Base-by-base conservation (phyloP, 2,797 vertebrate species). In the Cottoperca gobio region DNA sequence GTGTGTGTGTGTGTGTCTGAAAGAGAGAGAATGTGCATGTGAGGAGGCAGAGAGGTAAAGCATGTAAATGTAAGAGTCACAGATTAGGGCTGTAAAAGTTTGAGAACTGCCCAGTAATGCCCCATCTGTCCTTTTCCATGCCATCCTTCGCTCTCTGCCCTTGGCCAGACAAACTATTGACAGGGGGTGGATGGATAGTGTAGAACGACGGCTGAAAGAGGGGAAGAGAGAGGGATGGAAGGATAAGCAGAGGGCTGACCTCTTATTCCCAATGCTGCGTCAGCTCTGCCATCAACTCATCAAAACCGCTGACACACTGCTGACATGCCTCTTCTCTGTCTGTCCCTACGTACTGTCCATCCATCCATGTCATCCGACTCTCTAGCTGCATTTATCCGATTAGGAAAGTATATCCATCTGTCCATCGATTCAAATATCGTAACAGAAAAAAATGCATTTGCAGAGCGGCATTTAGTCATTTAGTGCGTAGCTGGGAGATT, bases 271-370 rank as follows among this genome's bases (percentile, higher is more conserved):
- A 82, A 26, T 84, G 88, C 91, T 84, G 81, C 76, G 83, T 91
- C 91, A 91, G 88, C 86, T 79, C 69, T 69, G 69, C 74, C 70
- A 88, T 88, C 85, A 81, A 80, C 87, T 73, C 79, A 68, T 88
- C 87, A 86, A 88, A 88, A 88, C 58, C 11, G 83, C 88, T 91
- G 92, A 92, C 87, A 90, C 81, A 78, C 23, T 85, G 85, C 86
- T 90, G 84, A 89, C 84, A 84, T 76, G 52, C 63, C 43, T 73
- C 54, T 49, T 73, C 58, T 48, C 67, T 74, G 63, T 81, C 73
- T 66, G 75, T 49, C 70, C 73, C 59, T 64, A 67, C 45, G 52
- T 52, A 71, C 53, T 55, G 39, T 73, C 45, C 59, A 78, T 83
- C 69, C 70, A 73, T 72, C 42, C 11, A 26, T 66, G 50, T 35